Evolutionary conservation across 2,888 invertebrate species (phyloP), one percentile per base, ranked within the genome.

Genomic region (Aleiodes leptofemur): DNA sequence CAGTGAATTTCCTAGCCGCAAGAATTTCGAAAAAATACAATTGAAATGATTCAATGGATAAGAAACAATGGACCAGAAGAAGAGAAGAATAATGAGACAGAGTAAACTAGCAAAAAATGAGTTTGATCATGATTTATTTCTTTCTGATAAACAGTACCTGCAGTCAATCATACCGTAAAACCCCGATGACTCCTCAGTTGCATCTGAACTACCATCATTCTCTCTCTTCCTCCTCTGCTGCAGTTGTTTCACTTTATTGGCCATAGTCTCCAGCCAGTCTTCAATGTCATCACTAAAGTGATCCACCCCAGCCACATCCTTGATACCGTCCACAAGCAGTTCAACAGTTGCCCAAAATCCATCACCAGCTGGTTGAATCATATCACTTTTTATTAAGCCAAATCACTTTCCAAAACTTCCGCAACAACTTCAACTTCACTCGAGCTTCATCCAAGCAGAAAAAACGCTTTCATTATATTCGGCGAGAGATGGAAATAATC

Each of bases 271-370:
- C 61, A 87, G 74, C 86, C 86, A 86, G 59, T 86, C 85, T 50
- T 86, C 86, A 64, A 84, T 79, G 23, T 86, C 84, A 34, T 83
- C 83, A 23, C 82, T 82, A 64, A 82, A 83, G 5, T 79, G 76
- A 56, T 82, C 76, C 0, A 76, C 77, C 6, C 69, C 38, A 13
- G 55, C 55, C 13, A 70, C 70, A 48, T 77, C 74, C 23, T 73
- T 76, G 5, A 76, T 72, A 38, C 78, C 80, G 57, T 78, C 76
- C 55, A 81, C 81, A 0, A 93, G 90, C 51, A 93, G 90, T 77
- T 93, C 92, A 77, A 93, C 91, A n/a, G 92, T 93, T 68, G 92
- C 91, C 93, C 93, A 93, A 85, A 93, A 93, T 68, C 91, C 90
- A 76, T 91, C 91, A 23, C 81, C 81, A 8, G 91, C 90, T 50